A percentile compares a stretch with the other conserved stretches of the same genome.
Evolutionary conservation across 2,113 vertebrate species (phyloP).

Genomic region (Mustelus asterias): DNA sequence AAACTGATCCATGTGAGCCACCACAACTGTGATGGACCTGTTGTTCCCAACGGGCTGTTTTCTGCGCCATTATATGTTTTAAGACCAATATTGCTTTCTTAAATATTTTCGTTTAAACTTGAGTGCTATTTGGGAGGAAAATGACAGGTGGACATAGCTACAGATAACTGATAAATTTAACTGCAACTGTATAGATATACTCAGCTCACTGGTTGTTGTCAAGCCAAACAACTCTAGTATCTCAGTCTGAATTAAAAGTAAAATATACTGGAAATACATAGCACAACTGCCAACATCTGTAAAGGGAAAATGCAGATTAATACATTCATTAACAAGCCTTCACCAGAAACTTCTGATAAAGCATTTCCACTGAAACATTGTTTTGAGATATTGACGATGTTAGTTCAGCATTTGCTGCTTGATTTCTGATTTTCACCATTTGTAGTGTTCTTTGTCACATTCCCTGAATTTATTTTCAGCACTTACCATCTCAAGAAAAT

Average conservation of each 20-base stretch:
- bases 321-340: background rate
- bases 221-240: background rate
- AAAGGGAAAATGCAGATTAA: background rate
- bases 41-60: too few relatives aligned
- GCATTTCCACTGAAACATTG: background rate
- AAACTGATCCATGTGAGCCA: background rate
- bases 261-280: background rate
- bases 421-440: background rate
- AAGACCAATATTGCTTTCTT: background rate
- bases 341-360: background rate
- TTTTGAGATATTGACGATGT: background rate
- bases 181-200: too few relatives aligned
- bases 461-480: background rate
- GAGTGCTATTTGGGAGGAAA: background rate
- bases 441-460: background rate
- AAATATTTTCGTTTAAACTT: background rate
- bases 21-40: too few relatives aligned
- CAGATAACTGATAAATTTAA: too few relatives aligned
- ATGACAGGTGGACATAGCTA: background rate
- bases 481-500: background rate
- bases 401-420: background rate
- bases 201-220: background rate
- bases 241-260: background rate
- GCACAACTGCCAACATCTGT: background rate
- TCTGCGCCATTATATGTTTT: too few relatives aligned